These are phyloP conservation scores for Ditylenchus dipsaci DNA, from an alignment of 1,140 invertebrate genomes.

Conservation along the genomic window DNA sequence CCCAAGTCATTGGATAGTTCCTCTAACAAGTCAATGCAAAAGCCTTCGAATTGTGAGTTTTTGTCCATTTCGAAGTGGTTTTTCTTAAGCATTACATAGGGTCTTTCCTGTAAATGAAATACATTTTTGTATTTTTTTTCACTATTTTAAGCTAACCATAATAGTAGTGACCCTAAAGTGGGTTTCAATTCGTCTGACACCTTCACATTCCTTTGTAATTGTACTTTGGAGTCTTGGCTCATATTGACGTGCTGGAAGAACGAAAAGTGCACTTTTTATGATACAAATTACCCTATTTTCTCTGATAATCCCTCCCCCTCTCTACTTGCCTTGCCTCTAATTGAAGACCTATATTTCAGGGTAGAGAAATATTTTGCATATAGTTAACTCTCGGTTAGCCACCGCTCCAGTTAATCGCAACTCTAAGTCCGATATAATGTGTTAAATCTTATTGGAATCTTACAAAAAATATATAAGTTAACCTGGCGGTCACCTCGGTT, in stretches of 20 bases:
- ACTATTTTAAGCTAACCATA: constrained; percentile 23
- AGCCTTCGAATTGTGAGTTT: constrained; percentile 82
- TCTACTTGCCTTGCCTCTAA: no score
- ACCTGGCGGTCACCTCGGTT: no score
- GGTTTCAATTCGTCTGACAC: constrained; percentile 56
- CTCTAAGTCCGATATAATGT: no score
- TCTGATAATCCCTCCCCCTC: no score
- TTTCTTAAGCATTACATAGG: constrained; percentile 85
- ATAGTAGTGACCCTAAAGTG: constrained; percentile 58
- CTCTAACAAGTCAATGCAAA: constrained; percentile 89
- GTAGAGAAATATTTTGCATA: no score
- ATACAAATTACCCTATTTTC: no score
- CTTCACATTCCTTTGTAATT: constrained; percentile 56
- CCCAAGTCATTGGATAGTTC: constrained; percentile 75
- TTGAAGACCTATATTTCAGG: no score
- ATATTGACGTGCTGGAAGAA: constrained; percentile 42
- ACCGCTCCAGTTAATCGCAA: no score
- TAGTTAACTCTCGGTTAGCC: no score
- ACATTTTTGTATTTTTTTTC: constrained; percentile 2
- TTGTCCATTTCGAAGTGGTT: constrained; percentile 68
- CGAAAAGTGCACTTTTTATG: no score
- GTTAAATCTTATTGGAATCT: no score
- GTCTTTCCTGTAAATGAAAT: constrained; percentile 70
- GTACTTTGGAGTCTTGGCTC: constrained; percentile 49
- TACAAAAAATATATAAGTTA: no score